Percentiles rank a stretch among this genome's conserved stretches.
These are phyloP conservation scores for Stegana nigrithorax DNA, from an alignment of 2,888 invertebrate species.

Conservation along the genomic window DNA sequence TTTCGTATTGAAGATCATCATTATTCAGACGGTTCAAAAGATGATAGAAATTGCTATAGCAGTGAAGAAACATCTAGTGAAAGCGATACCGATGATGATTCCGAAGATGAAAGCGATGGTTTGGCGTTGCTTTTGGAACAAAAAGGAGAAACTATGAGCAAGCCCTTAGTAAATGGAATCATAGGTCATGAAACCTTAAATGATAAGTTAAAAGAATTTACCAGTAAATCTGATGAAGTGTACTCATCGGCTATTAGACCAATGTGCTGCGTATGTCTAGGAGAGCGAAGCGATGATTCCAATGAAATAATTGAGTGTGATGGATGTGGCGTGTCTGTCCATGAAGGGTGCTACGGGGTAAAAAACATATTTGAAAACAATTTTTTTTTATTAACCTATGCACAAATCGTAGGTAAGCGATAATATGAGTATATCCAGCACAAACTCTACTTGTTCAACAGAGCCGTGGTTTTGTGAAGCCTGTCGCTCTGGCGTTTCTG, in stretches of 20 bases:
- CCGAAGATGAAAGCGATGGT: slow-evolving; percentile 60
- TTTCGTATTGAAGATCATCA: slow-evolving; percentile 91
- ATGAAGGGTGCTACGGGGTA: slow-evolving; percentile 97
- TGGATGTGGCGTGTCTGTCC: slow-evolving; percentile 94
- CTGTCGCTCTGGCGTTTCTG: slow-evolving; percentile 89
- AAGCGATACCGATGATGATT: slow-evolving; percentile 46
- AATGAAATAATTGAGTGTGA: slow-evolving; percentile 99
- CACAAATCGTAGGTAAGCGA: slow-evolving; percentile 72
- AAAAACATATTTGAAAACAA: background rate
- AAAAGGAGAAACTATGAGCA: slow-evolving; percentile 37
- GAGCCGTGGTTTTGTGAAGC: slow-evolving; percentile 99
- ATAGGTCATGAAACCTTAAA: slow-evolving; percentile 33
- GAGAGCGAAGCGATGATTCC: slow-evolving; percentile 90
- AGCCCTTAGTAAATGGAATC: slow-evolving; percentile 16
- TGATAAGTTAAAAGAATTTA: slow-evolving; percentile 24
- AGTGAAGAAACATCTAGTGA: slow-evolving; percentile 47
- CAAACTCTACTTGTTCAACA: slow-evolving; percentile 93
- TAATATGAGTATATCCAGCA: slow-evolving; percentile 89
- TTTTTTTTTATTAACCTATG: background rate
- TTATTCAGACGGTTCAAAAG: slow-evolving; percentile 67
- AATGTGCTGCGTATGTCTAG: slow-evolving; percentile 93
- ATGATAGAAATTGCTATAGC: slow-evolving; percentile 71
- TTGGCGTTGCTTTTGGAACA: slow-evolving; percentile 50
- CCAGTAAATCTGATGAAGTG: slow-evolving; percentile 29
- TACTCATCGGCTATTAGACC: slow-evolving; percentile 75